Base-by-base conservation (phyloP, 2,888 invertebrate species). In the Pseudococcus viburni region DNA sequence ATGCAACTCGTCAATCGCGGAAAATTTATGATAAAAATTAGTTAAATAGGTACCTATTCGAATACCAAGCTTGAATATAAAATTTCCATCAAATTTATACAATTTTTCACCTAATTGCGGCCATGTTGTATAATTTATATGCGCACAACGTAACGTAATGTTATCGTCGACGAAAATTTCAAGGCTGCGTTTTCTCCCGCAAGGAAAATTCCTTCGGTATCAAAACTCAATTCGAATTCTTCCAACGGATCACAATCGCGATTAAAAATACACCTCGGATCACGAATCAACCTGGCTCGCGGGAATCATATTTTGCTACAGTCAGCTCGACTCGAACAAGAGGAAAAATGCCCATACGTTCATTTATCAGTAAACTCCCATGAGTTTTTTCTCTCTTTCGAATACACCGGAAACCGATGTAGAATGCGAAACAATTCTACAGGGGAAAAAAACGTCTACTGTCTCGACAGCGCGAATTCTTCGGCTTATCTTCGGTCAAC, bases 81-180 rank as follows among this genome's bases (percentile, higher is more conserved):
- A 12, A 55, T 55, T 55, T 33, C 3, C 1, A 33, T 33, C 26
- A 33, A 55, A 15, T 55, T 55, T 17, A 55, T 17, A 55, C 55
- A 55, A 55, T 55, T 55, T 15, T 55, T 5, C 12, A 55, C 55
- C 17, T 55, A 55, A 55, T 55, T 17, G 55, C 55, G 55, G 55
- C 55, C 55, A 55, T 55, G 3, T 55, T 55, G 55, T 33, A 33
- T 33, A 33, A 33, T 33, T 33, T 33, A 33, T 17, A 55, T 55
- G 55, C 55, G 15, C 11, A 17, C 55, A 51, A 51, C 51, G 51
- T 51, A 51, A 12, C 51, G 7, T 12, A 51, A n/a, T n/a, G n/a
- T n/a, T n/a, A 19, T 64, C 22, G 22, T 33, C 68, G 68, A 73
- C 0, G 68, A 73, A 68, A 73, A 26, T 73, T 73, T 73, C 68